A percentile compares a stretch with the other conserved stretches of the same genome.
Evolutionary conservation across 1,140 invertebrate genomes (phyloP).

Genomic region (Spodoptera litura): DNA sequence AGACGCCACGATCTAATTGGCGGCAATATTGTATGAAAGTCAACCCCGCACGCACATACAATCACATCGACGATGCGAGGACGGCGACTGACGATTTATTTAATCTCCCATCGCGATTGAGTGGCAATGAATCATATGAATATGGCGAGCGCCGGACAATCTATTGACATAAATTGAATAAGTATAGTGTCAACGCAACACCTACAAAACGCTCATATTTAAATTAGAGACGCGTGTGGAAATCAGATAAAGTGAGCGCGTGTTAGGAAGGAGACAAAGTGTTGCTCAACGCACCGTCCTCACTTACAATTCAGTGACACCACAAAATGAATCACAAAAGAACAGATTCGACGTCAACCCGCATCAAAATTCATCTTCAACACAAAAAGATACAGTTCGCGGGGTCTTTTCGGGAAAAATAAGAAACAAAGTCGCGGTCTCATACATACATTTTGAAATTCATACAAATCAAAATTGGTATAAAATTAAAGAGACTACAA

Average conservation of each 20-base stretch:
- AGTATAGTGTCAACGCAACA: constrained; percentile 57
- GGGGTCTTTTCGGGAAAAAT: constrained; percentile 48
- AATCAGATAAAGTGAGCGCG: constrained; percentile 55
- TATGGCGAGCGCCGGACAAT: constrained; percentile 48
- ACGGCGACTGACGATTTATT: constrained; percentile 68
- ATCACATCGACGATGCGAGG: constrained; percentile 51
- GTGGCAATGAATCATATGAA: constrained; percentile 64
- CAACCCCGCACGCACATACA: constrained; percentile 53
- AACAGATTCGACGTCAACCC: constrained; percentile 70
- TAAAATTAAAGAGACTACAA: constrained; percentile 48
- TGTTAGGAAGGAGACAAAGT: constrained; percentile 55
- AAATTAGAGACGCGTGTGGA: constrained; percentile 57
- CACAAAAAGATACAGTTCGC: constrained; percentile 59
- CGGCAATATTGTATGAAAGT: constrained; percentile 65
- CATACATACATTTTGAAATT: constrained; percentile 65
- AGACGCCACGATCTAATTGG: constrained; percentile 60
- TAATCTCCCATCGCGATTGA: constrained; percentile 66
- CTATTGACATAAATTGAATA: constrained; percentile 72
- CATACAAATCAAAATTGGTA: constrained; percentile 52
- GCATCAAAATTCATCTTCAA: constrained; percentile 68
- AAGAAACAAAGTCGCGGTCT: constrained; percentile 50
- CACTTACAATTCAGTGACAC: constrained; percentile 66
- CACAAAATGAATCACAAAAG: constrained; percentile 62
- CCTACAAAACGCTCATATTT: constrained; percentile 51
- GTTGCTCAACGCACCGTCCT: constrained; percentile 56